Base-by-base conservation (phyloP, 2,113 vertebrate species). In the Vulpes ferrilata region DNA sequence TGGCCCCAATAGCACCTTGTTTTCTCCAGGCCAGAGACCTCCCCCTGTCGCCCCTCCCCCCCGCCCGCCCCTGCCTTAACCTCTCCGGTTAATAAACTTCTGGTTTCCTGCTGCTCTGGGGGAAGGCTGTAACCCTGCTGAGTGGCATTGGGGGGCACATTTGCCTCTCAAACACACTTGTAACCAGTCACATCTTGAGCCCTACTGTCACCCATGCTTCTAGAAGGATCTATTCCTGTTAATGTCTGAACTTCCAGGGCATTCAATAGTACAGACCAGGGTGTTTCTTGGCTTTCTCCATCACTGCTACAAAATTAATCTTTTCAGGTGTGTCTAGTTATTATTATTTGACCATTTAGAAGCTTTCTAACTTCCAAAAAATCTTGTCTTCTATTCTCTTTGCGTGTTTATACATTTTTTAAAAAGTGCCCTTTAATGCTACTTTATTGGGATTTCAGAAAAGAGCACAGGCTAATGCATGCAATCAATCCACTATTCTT, bases 401-500 rank as follows among this genome's bases (percentile, higher is more conserved):
- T 78, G 13, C 91, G 55, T n/a, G 11, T 30, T 71, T 88, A 32
- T 57, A 38, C n/a, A 22, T 85, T 73, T 96, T 79, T 79, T 43
- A 43, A 88, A 16, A 88, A 96, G 55, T 84, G 23, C 53, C 76
- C 71, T 96, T 95, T 65, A 30, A 60, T 82, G 76, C 53, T 48
- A 43, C 67, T 60, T 93, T 94, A 90, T 73, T 86, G 78, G 59
- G 55, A 85, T 88, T 96, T 88, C 95, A 95, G 96, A 89, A 79
- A 84, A 88, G 43, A 82, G 76, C 17, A 23, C 71, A 53, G 5
- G 81, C 10, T 95, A 94, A 96, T 69, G 78, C 16, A 27, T 6
- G 3, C 23, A 3, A 74, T 93, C 95, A 91, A 88, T 90, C 38
- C 6, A 20, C 19, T 48, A 11, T 35, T 35, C 43, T 90, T 90